Base-by-base conservation (phyloP, 2,113 vertebrate genomes). In the Pangasianodon gigas region DNA sequence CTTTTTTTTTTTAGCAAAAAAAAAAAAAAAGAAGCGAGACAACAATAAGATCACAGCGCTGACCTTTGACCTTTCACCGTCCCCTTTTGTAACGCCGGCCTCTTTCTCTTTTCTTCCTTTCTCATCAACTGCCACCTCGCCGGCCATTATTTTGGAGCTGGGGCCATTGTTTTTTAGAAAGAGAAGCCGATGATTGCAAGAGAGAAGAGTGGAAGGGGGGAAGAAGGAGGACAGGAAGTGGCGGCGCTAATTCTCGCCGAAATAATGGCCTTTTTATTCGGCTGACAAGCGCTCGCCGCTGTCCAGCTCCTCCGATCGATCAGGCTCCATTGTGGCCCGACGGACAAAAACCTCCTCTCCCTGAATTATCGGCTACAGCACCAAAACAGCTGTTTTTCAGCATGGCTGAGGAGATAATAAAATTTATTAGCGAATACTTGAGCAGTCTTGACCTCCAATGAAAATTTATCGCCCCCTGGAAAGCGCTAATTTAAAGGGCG, bases 11-110 rank as follows among this genome's bases (percentile, higher is more conserved):
- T 24, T 8, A 9, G 21, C 52, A 37, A 2, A 16, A n/a, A 62
- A 9, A 46, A 10, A 92, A n/a, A 62, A 3, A 3, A 58, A 19
- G 19, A 58, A 19, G 56, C 94, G 93, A 83, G 19, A 95, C 93
- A 89, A 95, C 96, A 96, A 96, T 95, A 95, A 96, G 96, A 96
- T 96, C 96, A 96, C 95, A 97, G 95, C 91, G 88, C 90, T 94
- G 95, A 97, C 96, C 96, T 96, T 92, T 97, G 96, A 96, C 96
- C 96, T 87, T 93, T 94, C 95, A 93, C 93, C 92, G 92, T 96
- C 93, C 95, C 32, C 95, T 96, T 96, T 95, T 95, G 96, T 94
- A 94, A 94, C 83, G 13, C 51, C 54, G 74, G 37, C 69, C 88
- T 84, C 86, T 85, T 95, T 95, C 91, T 92, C 54, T 91, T 95